Evolutionary conservation across 2,113 vertebrate genomes (phyloP), one percentile per base, ranked within the genome.

Genomic region (Tapirus terrestris): DNA sequence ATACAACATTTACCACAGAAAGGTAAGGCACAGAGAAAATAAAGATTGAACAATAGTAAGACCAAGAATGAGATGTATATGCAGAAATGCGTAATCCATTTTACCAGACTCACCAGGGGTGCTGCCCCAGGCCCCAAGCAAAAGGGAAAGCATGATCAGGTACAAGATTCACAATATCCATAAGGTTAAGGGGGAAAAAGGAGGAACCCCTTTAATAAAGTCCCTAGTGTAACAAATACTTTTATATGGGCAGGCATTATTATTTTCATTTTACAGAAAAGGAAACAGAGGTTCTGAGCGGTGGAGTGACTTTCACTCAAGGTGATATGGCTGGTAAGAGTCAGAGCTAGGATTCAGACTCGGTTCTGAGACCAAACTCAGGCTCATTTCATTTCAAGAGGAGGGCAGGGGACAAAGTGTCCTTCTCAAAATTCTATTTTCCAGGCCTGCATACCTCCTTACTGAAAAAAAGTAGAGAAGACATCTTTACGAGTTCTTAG

Each of bases 231-330:
- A 92, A 45, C 51, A 94, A 67, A 80, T 43, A 58, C 12, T 60
- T 63, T 65, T 70, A 56, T 31, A 31, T 36, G 39, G 12, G 25
- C 60, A 53, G 16, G 23, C 60, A 13, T 29, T 80, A 90, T 45
- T 89, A 48, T 84, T 86, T 88, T 84, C 27, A 63, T 48, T 80
- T 91, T 90, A 96, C 12, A 60, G 63, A 84, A 73, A 79, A 79
- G 67, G 5, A 87, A 93, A 67, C 18, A 73, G 27, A 63, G 43
- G 48, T 91, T 79, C 56, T 88, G 48, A 70, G 45, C 25, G 33
- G 43, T 25, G 87, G 85, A 56, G 39, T 91, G 45, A 84, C 20
- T 88, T 95, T 94, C 23, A 16, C 14, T 45, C n/a, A 75, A 36
- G 63, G 77, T 53, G 8, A 63, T 56, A 29, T 27, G 12, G 12